phyloP scores from a whole-genome alignment of 2,113 vertebrate genomes.

The Tychaedon coryphoeus region DNA sequence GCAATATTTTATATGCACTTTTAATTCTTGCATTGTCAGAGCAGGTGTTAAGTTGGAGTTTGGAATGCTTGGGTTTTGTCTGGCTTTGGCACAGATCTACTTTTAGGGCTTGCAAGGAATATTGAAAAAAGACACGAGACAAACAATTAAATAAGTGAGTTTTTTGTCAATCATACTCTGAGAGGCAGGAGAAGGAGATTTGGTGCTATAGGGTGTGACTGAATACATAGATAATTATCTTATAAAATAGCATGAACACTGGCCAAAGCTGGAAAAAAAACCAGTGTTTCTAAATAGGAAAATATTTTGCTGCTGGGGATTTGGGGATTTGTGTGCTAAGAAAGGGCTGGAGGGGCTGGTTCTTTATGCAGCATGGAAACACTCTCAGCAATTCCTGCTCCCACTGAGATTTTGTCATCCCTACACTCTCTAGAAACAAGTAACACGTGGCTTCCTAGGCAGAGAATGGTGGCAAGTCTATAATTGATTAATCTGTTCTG shows the following conservation, averaged over 20 bases:
- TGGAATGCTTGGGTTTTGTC: background rate
- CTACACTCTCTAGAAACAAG: background rate
- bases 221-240: background rate
- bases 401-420: background rate
- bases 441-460: background rate
- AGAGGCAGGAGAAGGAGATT: constrained; percentile 9
- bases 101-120: background rate
- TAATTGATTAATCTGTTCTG: background rate
- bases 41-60: background rate
- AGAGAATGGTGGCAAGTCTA: background rate
- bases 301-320: constrained; percentile 37
- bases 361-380: constrained; percentile 18
- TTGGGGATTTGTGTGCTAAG: constrained; percentile 18
- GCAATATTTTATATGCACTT: background rate
- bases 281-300: constrained; percentile 22
- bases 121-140: background rate
- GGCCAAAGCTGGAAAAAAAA: background rate
- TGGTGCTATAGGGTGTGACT: background rate
- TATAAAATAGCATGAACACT: background rate
- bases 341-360: background rate
- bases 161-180: background rate
- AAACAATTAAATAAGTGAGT: background rate
- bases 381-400: background rate
- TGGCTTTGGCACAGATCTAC: background rate
- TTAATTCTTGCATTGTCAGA: background rate